Base-by-base conservation (phyloP, 1,140 invertebrate species). In the Musca vetustissima region DNA sequence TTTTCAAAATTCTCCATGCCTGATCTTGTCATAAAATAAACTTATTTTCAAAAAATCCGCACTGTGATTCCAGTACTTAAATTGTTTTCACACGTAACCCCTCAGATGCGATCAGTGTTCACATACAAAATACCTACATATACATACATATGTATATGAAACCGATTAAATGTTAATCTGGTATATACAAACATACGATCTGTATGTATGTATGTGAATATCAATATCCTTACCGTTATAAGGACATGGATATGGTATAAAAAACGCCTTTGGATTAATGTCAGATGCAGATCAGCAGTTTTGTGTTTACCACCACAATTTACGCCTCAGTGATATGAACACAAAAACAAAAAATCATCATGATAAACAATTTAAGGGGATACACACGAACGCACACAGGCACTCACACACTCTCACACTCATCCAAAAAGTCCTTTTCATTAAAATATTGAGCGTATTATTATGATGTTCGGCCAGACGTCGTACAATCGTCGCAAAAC, bases 291-390 rank as follows among this genome's bases (percentile, higher is more conserved):
- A 43, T 72, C 67, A 61, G 24, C 52, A 61, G 19, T 67, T n/a
- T 28, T 28, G 43, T 47, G 59, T 73, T 68, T 66, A 49, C 65
- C 67, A 67, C 68, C 67, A 69, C 28, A 59, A 67, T 70, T 76
- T 69, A 70, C 74, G 71, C 71, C 67, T 71, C 70, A 66, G 53
- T 32, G 17, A 49, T 50, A 32, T 32, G n/a, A n/a, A n/a, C n/a
- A n/a, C n/a, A n/a, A n/a, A n/a, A n/a, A n/a, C n/a, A n/a, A 59
- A 59, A 48, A 64, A 64, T 64, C 61, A 36, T 17, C 32, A 49
- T 49, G 17, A 21, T 25, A 28, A 49, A 22, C 19, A 32, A 53
- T 53, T 32, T 32, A 67, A 53, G 22, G 17, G 32, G 66, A 14
- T 21, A 67, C 24, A 15, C 43, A 47, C 52, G 32, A 7, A 28